Conservation (phyloP, 2,113 vertebrate genomes). For the Odontesthes bonariensis region DNA sequence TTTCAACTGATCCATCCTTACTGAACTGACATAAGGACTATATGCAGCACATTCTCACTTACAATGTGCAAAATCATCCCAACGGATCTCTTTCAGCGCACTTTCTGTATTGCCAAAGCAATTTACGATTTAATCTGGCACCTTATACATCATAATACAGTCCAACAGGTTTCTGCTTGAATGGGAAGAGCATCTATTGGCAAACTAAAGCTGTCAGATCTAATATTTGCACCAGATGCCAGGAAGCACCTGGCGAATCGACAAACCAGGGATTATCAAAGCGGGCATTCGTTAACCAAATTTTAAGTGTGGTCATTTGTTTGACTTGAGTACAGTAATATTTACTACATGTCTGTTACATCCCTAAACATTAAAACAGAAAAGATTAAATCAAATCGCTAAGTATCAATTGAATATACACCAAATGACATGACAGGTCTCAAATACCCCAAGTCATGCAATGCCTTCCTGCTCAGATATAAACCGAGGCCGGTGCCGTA, state of each 20-base stretch:
- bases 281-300: background rate
- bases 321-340: background rate
- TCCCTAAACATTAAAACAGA: background rate
- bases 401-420: background rate
- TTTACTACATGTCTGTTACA: background rate
- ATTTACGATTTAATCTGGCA: constrained; percentile 27
- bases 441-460: background rate
- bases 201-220: constrained; percentile 19
- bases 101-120: background rate
- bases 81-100: background rate
- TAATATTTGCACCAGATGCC: constrained; percentile 7
- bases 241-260: background rate
- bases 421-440: background rate
- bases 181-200: background rate
- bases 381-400: background rate
- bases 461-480: too few relatives aligned
- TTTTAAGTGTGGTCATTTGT: background rate
- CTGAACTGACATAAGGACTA: background rate
- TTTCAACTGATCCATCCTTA: too few relatives aligned
- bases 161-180: constrained; percentile 10
- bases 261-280: background rate
- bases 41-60: constrained; percentile 4
- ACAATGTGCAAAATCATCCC: constrained; percentile 7
- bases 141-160: background rate
- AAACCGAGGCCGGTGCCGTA: too few relatives aligned